Percentiles rank a stretch among this genome's conserved stretches.
These are phyloP conservation scores for Acleris sparsana DNA, from an alignment of 2,888 invertebrate species.

Conservation along the genomic window DNA sequence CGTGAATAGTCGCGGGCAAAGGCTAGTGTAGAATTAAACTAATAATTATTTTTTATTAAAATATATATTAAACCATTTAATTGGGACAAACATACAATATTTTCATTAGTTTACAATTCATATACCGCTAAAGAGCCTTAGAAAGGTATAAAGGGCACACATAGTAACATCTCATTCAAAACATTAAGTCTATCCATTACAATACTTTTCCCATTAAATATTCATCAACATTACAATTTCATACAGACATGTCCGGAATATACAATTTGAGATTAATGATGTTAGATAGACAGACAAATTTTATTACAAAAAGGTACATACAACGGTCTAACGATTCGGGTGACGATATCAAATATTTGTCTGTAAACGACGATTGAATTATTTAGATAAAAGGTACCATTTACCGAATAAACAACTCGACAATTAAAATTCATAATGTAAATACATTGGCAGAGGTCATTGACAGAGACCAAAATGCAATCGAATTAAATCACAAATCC, in stretches of 20 bases:
- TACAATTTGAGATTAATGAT: conserved; percentile 59
- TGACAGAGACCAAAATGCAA: conserved; percentile 47
- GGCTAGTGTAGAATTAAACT: conserved; percentile 49
- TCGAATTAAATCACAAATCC: conserved; percentile 46
- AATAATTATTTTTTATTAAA: conserved; percentile 73
- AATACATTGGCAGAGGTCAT: conserved; percentile 33
- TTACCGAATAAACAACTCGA: conserved; percentile 19
- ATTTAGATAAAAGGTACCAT: conserved; percentile 35
- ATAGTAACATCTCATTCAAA: conserved; percentile 63
- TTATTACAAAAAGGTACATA: conserved; percentile 23
- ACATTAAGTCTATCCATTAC: conserved; percentile 48
- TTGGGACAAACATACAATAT: conserved; percentile 83
- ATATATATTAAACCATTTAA: conserved; percentile 84
- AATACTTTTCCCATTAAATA: conserved; percentile 52
- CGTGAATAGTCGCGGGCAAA: no score
- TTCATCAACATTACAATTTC: conserved; percentile 52
- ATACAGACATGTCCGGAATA: conserved; percentile 57
- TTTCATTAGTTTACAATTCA: conserved; percentile 82
- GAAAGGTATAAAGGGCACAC: conserved; percentile 79
- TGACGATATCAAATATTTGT: not conserved
- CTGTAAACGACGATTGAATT: conserved; percentile 38
- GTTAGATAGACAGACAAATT: conserved; percentile 42
- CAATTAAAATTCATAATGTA: conserved; percentile 23
- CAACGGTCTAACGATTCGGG: conserved; percentile 14
- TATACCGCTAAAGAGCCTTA: conserved; percentile 71